Conservation (phyloP, 2,888 invertebrate genomes). For the Lasius fuliginosus region DNA sequence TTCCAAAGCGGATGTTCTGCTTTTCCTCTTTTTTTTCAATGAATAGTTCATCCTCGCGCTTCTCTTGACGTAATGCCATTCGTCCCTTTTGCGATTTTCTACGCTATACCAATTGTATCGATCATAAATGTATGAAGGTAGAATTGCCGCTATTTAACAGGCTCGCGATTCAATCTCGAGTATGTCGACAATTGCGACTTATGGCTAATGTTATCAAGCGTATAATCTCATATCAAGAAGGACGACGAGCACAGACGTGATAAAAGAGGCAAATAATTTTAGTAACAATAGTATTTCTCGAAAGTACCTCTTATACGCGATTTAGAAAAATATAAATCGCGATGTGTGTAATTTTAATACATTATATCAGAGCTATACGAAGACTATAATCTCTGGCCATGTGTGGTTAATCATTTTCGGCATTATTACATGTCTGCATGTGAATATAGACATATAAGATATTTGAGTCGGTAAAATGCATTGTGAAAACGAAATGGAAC, state of each 20-base stretch:
- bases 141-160: slow-evolving; percentile 2
- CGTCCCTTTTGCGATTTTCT: background rate
- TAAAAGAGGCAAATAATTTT: slow-evolving; percentile 28
- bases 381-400: slow-evolving; percentile 16
- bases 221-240: slow-evolving; percentile 14
- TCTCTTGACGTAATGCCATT: background rate
- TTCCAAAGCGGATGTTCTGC: background rate
- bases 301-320: background rate
- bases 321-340: background rate
- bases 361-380: background rate
- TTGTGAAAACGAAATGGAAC: too few relatives aligned
- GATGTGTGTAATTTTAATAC: background rate
- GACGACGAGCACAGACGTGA: slow-evolving; percentile 53
- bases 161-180: slow-evolving; percentile 21
- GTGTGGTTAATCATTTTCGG: slow-evolving; percentile 23
- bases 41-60: background rate
- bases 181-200: slow-evolving; percentile 8
- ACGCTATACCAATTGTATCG: background rate
- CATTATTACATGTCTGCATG: background rate
- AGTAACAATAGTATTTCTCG: background rate
- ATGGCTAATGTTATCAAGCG: background rate
- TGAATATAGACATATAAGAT: background rate
- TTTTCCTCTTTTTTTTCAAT: slow-evolving; percentile 6
- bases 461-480: background rate
- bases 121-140: background rate